Percentiles rank a stretch among this genome's conserved stretches.
Evolutionary conservation across 2,113 vertebrate species (phyloP).

Genomic region (Stegastes partitus): DNA sequence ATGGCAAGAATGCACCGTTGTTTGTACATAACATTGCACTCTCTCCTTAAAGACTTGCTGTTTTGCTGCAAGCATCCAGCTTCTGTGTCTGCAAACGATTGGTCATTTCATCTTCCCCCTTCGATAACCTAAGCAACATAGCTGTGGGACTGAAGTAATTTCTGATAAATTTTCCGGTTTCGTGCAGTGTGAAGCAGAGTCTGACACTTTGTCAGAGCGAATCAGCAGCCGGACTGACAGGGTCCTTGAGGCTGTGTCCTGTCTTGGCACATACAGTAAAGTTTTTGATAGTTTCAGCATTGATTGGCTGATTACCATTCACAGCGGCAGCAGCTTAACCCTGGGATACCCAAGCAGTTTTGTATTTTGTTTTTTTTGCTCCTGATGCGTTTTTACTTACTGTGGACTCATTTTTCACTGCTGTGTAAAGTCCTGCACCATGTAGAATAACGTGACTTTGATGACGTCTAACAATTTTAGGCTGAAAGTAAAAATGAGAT

Average conservation of each 20-base stretch:
- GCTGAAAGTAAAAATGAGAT: no score
- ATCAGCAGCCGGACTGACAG: slow-evolving; percentile 41
- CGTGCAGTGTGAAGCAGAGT: not conserved
- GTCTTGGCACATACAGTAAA: not conserved
- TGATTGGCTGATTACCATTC: slow-evolving; percentile 15
- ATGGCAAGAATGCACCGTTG: no score
- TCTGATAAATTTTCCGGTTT: not conserved
- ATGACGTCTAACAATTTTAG: no score
- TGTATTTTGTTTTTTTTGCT: no score
- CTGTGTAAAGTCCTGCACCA: no score
- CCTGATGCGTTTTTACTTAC: no score
- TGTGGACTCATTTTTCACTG: no score
- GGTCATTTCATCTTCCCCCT: not conserved
- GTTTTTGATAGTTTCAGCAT: slow-evolving; percentile 24
- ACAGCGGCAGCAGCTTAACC: not conserved
- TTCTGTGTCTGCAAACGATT: not conserved
- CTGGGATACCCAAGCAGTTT: no score
- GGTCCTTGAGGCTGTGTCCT: slow-evolving; percentile 36
- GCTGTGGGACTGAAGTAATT: slow-evolving; percentile 1
- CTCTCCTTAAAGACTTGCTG: no score
- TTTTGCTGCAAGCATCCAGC: not conserved
- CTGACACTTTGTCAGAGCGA: slow-evolving; percentile 45
- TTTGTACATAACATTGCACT: no score
- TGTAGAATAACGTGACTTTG: no score
- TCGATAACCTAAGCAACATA: not conserved